Evolutionary conservation across 2,888 invertebrate species (phyloP), one percentile per base, ranked within the genome.

Genomic region (Trissolcus brochymenae): DNA sequence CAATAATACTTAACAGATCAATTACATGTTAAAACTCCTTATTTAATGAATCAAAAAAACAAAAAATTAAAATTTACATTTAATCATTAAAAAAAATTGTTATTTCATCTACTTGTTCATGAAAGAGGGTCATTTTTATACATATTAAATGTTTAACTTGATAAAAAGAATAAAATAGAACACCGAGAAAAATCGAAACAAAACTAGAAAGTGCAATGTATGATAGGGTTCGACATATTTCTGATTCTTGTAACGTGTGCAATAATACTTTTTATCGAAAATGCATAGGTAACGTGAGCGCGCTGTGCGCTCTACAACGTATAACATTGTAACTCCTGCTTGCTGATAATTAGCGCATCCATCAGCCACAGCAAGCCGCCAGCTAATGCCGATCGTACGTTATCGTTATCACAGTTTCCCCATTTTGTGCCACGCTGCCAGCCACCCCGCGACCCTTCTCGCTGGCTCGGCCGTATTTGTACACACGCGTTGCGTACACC

Each of bases 331-430:
- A 88, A 89, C 88, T 88, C 87, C 87, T 89, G 87, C 86, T 89
- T 87, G 86, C 88, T 89, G 89, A 89, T 89, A 89, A 89, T 89
- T 89, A 89, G 88, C 88, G 88, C 88, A 89, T 89, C 89, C 89
- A 89, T 89, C 89, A 89, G 88, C 85, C 81, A 80, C 86, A 88
- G 89, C 88, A 86, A 89, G 88, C 88, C 87, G 84, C 86, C 85
- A 86, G 88, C 89, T 89, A 89, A 89, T 89, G 88, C 89, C 88
- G 88, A 89, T 89, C 88, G 89, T 89, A 89, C 88, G 88, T 89
- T 89, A 89, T 88, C 89, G 89, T 89, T 89, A 89, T 89, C 89
- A 88, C 86, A 82, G 83, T 84, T 85, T 87, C 87, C 86, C 88
- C 86, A 87, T 88, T 88, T 88, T 87, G 86, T 84, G 84, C 61